Evolutionary conservation across 2,113 vertebrate genomes (phyloP).

Genomic region (Charina bottae): DNA sequence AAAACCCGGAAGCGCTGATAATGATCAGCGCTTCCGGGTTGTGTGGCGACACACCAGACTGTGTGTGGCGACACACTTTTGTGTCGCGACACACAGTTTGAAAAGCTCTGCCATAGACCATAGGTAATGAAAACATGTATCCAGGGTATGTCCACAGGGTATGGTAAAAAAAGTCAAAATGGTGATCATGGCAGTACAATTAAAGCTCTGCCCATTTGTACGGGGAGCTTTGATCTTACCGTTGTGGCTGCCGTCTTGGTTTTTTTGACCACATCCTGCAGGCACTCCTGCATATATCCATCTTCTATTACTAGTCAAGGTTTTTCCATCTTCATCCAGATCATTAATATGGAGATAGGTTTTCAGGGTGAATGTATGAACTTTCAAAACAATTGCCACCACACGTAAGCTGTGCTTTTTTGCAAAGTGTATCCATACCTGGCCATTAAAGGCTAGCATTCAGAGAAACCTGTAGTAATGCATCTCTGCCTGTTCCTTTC

Average conservation of each 20-base stretch:
- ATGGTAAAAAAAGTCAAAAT: not conserved
- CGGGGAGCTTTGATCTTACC: not conserved
- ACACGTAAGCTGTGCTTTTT: not conserved
- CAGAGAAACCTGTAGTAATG: not conserved
- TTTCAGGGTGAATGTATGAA: not conserved
- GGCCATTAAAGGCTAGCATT: too few species aligned
- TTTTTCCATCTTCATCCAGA: not conserved
- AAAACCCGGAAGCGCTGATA: too few species aligned
- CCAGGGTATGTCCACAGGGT: not conserved
- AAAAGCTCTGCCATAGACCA: too few species aligned
- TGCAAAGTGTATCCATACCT: not conserved
- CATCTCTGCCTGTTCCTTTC: not conserved
- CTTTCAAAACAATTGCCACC: not conserved
- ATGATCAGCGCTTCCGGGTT: too few species aligned
- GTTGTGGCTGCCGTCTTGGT: not conserved
- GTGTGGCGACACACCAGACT: too few species aligned
- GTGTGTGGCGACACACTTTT: too few species aligned
- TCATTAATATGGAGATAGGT: not conserved
- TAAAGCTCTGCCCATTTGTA: not conserved
- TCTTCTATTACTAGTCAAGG: not conserved
- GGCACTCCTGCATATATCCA: not conserved
- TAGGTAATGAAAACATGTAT: not conserved
- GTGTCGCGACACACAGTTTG: too few species aligned
- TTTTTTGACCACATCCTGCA: not conserved
- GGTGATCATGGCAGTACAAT: too few species aligned